Conservation (phyloP, 2,797 vertebrate genomes). For the Falco naumanni region DNA sequence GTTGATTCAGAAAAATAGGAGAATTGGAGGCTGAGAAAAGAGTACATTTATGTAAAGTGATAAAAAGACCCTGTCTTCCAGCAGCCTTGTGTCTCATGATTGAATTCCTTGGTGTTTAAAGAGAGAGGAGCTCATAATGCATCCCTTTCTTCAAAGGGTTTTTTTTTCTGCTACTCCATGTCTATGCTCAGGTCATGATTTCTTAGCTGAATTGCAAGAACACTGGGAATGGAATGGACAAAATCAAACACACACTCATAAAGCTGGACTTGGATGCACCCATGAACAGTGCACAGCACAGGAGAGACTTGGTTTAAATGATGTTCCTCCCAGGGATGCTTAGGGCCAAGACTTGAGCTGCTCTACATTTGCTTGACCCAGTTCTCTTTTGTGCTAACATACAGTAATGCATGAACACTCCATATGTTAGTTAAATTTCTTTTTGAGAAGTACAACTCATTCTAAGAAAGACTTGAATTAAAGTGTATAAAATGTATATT, state of each 20-base stretch:
- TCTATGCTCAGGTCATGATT: background rate
- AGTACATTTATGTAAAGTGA: background rate
- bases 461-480: background rate
- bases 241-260: background rate
- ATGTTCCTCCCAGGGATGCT: background rate
- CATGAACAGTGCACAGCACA: background rate
- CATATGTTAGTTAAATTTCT: background rate
- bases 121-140: background rate
- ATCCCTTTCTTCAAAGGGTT: background rate
- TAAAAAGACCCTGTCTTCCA: background rate
- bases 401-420: background rate
- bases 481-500: background rate
- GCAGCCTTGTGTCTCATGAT: background rate
- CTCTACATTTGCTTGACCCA: background rate
- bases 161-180: background rate
- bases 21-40: background rate
- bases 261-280: accelerated
- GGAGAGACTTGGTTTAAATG: background rate
- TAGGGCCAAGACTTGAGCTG: background rate
- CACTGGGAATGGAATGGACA: background rate
- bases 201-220: background rate
- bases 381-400: background rate
- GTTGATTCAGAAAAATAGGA: background rate
- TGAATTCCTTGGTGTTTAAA: background rate
- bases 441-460: background rate